Evolutionary conservation across 2,888 invertebrate genomes (phyloP), one percentile per base, ranked within the genome.

Genomic region (Sussaba pulchella): DNA sequence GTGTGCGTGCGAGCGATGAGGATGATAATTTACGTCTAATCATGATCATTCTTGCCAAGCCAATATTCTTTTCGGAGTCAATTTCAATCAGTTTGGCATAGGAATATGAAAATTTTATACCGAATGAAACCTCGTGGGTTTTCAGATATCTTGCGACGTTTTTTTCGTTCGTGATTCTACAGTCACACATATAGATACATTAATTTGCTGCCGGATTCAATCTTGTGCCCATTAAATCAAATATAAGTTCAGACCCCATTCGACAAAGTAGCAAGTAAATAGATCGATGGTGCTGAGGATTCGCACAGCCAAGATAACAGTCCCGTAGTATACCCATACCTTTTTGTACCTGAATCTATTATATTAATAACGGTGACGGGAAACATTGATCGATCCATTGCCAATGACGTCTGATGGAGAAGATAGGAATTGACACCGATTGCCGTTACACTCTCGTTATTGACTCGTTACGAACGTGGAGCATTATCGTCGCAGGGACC

Each of bases 391-490:
- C n/a, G 36, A n/a, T 19, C 17, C 36, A 19, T 36, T 12, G 6
- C 12, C 6, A 31, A 31, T 5, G 19, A 47, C 8, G 31, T 31
- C 31, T 36, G 5, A 36, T 12, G 10, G 8, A 17, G 8, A 31
- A 17, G 31, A 8, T 17, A 9, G 12, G 17, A 17, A 36, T 36
- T 36, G 66, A 36, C 50, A 50, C 19, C 31, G 36, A 66, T 36
- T 31, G 17, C 36, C 12, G 24, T 31, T 10, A 36, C 50, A 66
- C 19, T n/a, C 17, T 36, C 50, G 31, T 66, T 50, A 50, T 50
- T 50, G 66, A 10, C 2, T 31, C 19, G 21, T 66, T 50, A 66
- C 31, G 4, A 31, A 50, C 36, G 47, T 36, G 36, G 31, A 57
- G 31, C 12, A 3, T 2, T 36, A 10, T 36, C 50, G 50, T n/a